Evolutionary conservation across 2,888 invertebrate species (phyloP).

Genomic region (Emmelina monodactyla): DNA sequence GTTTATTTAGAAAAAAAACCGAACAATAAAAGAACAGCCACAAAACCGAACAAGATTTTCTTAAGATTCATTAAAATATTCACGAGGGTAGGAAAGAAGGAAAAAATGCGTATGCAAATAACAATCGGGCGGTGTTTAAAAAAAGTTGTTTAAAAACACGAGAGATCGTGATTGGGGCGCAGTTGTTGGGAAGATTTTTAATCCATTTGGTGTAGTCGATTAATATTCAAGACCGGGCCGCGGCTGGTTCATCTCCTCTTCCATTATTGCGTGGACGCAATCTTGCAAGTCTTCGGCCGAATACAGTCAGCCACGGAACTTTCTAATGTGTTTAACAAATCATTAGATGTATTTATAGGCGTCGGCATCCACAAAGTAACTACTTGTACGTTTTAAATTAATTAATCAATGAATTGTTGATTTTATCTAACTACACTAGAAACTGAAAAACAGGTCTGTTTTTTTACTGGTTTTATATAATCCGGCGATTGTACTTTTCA

Average conservation of each 20-base stretch:
- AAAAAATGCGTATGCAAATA: slow-evolving; percentile 59
- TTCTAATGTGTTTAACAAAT: no score
- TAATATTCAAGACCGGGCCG: slow-evolving; percentile 62
- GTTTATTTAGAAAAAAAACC: background rate
- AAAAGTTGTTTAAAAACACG: slow-evolving; percentile 61
- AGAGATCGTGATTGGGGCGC: slow-evolving; percentile 44
- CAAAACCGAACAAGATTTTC: slow-evolving; percentile 23
- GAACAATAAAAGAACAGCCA: background rate
- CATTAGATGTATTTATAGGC: no score
- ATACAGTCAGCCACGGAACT: slow-evolving; percentile 9
- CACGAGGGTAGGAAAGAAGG: slow-evolving; percentile 50
- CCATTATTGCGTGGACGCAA: slow-evolving; percentile 56
- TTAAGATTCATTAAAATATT: slow-evolving; percentile 63
- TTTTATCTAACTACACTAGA: no score
- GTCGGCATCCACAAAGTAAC: no score
- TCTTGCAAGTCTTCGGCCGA: slow-evolving; percentile 22
- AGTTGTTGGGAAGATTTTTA: slow-evolving; percentile 62
- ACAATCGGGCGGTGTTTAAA: slow-evolving; percentile 47
- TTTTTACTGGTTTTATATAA: no score
- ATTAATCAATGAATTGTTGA: no score
- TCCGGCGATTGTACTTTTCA: slow-evolving; percentile 16
- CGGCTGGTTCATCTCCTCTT: slow-evolving; percentile 66
- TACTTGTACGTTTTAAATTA: no score
- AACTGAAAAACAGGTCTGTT: no score
- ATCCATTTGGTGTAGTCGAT: slow-evolving; percentile 65